Base-by-base conservation (phyloP, 2,888 invertebrate species). In the Selenia dentaria region DNA sequence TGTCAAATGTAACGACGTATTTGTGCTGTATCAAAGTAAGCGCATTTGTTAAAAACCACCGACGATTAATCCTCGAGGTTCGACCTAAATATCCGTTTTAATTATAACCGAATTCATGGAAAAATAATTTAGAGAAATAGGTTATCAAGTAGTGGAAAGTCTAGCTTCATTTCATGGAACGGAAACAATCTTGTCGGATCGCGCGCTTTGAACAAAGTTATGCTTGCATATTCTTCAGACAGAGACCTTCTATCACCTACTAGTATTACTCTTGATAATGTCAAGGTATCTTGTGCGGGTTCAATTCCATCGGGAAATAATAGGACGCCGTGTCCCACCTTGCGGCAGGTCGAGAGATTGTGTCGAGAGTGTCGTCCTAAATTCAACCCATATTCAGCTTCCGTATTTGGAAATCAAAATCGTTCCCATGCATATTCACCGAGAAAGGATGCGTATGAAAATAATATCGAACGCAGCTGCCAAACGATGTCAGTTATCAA, bases 391-490 rank as follows among this genome's bases (percentile, higher is more conserved):
- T 29, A 22, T 20, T 25, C 12, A 32, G 16, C 41, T 42, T 48
- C 47, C 41, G 37, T 12, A 4, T 41, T 47, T 8, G 47, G 33
- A 26, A 48, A 48, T 41, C 4, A 47, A 42, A 46, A 29, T 2
- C 20, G 16, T 47, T 48, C 47, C 41, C 47, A 48, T 48, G 41
- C 31, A 45, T 28, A 38, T 34, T 28, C 18, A 28, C 1, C 29
- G 28, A 42, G 36, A 41, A 48, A 48, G 47, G 47, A 48, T 46
- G 46, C 40, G 35, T 31, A 45, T 46, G 40, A 35, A 46, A 40
- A 40, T 35, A 46, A 46, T 42, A 48, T 48, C 41, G 28, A 29
- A 25, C 40, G 27, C 55, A 58, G 55, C 57, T 58, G 57, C 50
- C 40, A 35, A 49, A 33, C 25, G 13, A 49, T 41, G 44, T 37